Conservation (phyloP, 2,888 invertebrate genomes). For the Pollenia amentaria region DNA sequence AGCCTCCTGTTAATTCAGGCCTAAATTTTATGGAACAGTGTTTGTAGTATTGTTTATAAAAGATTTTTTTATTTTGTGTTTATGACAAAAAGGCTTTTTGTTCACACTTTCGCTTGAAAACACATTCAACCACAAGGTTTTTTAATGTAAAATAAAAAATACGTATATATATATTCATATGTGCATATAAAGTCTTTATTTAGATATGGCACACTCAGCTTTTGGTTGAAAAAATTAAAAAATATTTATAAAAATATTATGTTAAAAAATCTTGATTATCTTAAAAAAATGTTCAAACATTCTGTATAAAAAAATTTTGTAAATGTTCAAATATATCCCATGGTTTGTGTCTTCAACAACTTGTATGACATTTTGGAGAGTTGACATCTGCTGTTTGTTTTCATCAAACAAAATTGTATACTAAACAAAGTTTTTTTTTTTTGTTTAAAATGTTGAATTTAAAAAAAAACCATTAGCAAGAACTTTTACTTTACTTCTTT, state of each 20-base stretch:
- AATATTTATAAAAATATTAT: background rate
- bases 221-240: background rate
- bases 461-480: too few species aligned
- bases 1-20: conserved; percentile 67
- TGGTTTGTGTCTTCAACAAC: too few species aligned
- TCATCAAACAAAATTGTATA: too few species aligned
- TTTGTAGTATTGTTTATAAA: conserved; percentile 1
- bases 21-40: conserved; percentile 15
- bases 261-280: background rate
- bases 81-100: conserved; percentile 74
- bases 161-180: background rate
- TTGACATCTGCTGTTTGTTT: too few species aligned
- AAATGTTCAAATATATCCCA: too few species aligned
- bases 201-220: background rate
- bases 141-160: conserved; percentile 13
- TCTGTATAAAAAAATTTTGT: too few species aligned
- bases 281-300: too few species aligned
- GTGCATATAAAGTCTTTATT: background rate
- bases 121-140: conserved; percentile 77
- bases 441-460: too few species aligned
- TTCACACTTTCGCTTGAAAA: conserved; percentile 82
- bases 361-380: too few species aligned
- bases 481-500: too few species aligned
- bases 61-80: conserved; percentile 30
- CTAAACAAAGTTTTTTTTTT: too few species aligned